Evolutionary conservation across 2,113 vertebrate species (phyloP), one percentile per base, ranked within the genome.

Genomic region (Eonycteris spelaea): DNA sequence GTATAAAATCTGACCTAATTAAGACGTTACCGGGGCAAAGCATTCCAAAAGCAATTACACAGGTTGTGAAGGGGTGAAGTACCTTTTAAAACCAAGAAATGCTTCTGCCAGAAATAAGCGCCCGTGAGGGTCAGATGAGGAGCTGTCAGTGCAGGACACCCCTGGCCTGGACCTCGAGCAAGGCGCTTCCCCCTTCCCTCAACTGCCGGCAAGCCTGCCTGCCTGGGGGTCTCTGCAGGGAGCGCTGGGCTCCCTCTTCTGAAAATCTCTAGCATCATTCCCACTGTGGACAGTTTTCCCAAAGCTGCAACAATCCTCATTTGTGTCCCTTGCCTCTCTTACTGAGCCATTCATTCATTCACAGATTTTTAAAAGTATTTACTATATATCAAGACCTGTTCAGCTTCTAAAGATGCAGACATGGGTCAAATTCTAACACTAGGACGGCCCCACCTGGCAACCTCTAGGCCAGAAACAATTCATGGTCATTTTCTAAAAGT

Each of bases 1-100:
- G n/a, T 95, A 94, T 97, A 97, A 97, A 97, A 96, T 89, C 70
- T 96, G 95, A 96, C 95, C 96, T 97, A 94, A 97, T 97, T 96
- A 97, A 97, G 92, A 82, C 87, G 94, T 92, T 77, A 86, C 15
- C 1, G 0, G 75, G 90, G 92, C 95, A 97, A 92, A 93, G 91
- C 87, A 74, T 94, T 95, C 59, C 95, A 97, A 95, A 9, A 82
- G 96, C 96, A 96, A 97, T 96, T 97, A 97, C 65, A 80, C 26
- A 14, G 87, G 80, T 63, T 92, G 43, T 95, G 95, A 97, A 97
- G 92, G 94, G 86, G 83, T 90, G 35, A 97, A 96, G 90, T 78
- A 80, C 53, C 83, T 96, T 97, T 96, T 94, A 97, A 95, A 96
- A 93, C 68, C 86, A 91, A 94, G 91, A 95, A 93, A 94, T 43